Evolutionary conservation across 2,113 vertebrate genomes (phyloP).

Genomic region (Archocentrus centrarchus): DNA sequence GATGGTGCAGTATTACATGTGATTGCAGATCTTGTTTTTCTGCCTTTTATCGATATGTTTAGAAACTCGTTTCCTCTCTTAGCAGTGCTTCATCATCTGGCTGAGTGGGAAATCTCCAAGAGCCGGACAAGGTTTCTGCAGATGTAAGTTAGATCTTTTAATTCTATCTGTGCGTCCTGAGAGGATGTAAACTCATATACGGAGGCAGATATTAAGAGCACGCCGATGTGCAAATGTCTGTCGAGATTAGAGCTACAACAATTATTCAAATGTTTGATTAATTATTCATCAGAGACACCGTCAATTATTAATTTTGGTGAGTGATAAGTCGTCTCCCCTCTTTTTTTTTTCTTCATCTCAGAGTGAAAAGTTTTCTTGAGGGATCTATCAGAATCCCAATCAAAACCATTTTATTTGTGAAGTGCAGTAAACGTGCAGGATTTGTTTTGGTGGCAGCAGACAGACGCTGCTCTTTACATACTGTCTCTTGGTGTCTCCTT

Average conservation of each 20-base stretch:
- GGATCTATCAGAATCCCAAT: constrained; percentile 76
- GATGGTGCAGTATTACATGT: not conserved
- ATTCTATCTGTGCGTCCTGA: constrained; percentile 83
- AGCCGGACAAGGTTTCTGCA: constrained; percentile 38
- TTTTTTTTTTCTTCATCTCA: constrained; percentile 56
- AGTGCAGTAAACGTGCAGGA: constrained; percentile 51
- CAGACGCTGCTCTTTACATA: not conserved
- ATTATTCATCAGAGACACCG: constrained; percentile 95
- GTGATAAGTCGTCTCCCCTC: constrained; percentile 85
- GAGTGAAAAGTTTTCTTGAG: constrained; percentile 68
- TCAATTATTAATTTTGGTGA: constrained; percentile 96
- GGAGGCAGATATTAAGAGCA: constrained; percentile 88
- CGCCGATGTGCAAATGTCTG: constrained; percentile 94
- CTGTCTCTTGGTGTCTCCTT: constrained; percentile 19
- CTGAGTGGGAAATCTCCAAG: constrained; percentile 9
- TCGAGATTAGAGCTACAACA: constrained; percentile 95
- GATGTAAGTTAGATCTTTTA: constrained; percentile 62
- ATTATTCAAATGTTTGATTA: constrained; percentile 98
- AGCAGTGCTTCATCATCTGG: not conserved
- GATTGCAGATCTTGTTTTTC: constrained; percentile 24
- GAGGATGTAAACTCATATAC: constrained; percentile 88
- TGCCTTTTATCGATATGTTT: not conserved
- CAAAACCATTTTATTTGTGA: constrained; percentile 60
- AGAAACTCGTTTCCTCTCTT: not conserved
- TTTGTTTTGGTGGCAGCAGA: constrained; percentile 53